A percentile compares a stretch with the other conserved stretches of the same genome.
Conservation (phyloP, 1,140 invertebrate species). For the Oedothorax gibbosus region DNA sequence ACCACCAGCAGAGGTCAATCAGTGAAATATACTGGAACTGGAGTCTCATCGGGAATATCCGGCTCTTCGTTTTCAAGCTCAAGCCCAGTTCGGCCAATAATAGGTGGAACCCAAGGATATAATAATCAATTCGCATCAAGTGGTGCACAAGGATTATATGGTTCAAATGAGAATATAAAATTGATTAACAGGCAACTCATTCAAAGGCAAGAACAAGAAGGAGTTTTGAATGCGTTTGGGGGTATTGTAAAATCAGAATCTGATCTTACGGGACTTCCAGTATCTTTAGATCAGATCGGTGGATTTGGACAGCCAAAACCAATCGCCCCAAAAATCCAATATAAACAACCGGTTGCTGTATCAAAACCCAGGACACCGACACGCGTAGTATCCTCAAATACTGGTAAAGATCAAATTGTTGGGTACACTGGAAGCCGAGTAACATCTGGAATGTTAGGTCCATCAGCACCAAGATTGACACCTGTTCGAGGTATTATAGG, state of each 20-base stretch:
- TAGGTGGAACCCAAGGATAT: not conserved
- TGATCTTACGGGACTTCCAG: not conserved
- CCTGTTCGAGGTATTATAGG: not conserved
- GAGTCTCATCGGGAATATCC: too few species aligned
- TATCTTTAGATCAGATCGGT: not conserved
- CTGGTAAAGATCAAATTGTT: not conserved
- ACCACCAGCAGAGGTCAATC: too few species aligned
- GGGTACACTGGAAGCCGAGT: not conserved
- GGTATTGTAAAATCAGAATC: not conserved
- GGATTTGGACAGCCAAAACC: too few species aligned
- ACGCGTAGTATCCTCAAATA: not conserved
- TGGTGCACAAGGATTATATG: not conserved
- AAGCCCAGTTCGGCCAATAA: not conserved
- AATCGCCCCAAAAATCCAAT: too few species aligned
- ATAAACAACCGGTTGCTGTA: not conserved
- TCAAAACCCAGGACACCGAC: not conserved
- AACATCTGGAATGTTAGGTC: not conserved
- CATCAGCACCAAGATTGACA: not conserved
- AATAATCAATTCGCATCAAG: not conserved
- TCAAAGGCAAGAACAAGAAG: not conserved
- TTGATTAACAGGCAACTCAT: constrained; percentile 2
- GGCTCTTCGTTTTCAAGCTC: too few species aligned
- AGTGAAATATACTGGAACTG: not conserved
- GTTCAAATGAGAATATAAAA: not conserved
- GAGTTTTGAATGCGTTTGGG: not conserved